These are phyloP conservation scores for Athrips mouffetella DNA, from an alignment of 2,888 invertebrate genomes.

Conservation along the genomic window DNA sequence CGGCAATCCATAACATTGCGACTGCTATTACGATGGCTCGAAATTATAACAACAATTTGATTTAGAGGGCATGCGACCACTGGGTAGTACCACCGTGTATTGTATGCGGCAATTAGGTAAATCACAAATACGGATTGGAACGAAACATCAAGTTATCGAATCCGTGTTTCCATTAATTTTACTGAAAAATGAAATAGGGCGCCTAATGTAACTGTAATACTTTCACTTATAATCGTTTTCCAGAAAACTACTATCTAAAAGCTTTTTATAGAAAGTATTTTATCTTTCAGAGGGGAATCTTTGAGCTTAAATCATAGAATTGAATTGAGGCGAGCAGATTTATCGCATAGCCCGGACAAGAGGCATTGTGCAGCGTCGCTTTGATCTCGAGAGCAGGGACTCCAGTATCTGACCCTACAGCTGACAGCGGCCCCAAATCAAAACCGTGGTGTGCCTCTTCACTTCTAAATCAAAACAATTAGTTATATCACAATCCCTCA, in stretches of 20 bases:
- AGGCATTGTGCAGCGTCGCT: slow-evolving; percentile 30
- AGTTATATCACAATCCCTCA: too few relatives aligned
- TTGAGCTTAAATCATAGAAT: not conserved
- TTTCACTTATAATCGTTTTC: too few relatives aligned
- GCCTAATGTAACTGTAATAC: too few relatives aligned
- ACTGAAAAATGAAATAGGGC: too few relatives aligned
- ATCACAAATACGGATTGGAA: not conserved
- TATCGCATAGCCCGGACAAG: slow-evolving; percentile 6
- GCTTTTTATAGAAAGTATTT: too few relatives aligned
- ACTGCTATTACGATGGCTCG: slow-evolving; percentile 1
- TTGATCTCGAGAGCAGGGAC: slow-evolving; percentile 33
- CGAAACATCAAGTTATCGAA: too few relatives aligned
- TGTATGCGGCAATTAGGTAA: not conserved
- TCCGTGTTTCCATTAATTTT: too few relatives aligned
- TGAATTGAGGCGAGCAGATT: not conserved
- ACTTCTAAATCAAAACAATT: too few relatives aligned
- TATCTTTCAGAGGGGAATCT: too few relatives aligned
- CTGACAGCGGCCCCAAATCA: slow-evolving; percentile 19
- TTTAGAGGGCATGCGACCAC: slow-evolving; percentile 1
- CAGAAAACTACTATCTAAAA: too few relatives aligned
- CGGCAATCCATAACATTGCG: not conserved
- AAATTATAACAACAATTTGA: slow-evolving; percentile 8
- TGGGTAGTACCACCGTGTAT: not conserved
- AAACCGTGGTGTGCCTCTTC: too few relatives aligned
- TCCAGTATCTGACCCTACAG: slow-evolving; percentile 22